Evolutionary conservation across 2,113 vertebrate genomes (phyloP).

Genomic region (Brevimyrus niger): DNA sequence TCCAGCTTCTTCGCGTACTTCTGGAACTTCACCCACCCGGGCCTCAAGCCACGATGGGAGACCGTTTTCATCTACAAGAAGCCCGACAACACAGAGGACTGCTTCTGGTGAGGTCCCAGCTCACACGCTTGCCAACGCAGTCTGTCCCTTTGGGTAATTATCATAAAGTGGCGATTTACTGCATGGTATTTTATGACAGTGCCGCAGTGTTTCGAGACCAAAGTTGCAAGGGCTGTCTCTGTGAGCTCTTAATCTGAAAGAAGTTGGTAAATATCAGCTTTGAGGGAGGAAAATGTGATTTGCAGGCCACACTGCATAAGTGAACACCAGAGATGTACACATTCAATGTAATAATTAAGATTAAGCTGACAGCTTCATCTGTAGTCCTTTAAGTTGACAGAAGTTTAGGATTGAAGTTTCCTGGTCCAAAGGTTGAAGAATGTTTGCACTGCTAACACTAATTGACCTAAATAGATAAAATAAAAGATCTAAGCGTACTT

Average conservation of each 20-base stretch:
- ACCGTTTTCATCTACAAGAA: slow-evolving; percentile 78
- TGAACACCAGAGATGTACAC: background rate
- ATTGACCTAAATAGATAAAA: background rate
- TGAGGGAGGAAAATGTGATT: background rate
- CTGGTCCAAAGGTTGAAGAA: slow-evolving; percentile 1
- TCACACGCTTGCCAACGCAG: background rate
- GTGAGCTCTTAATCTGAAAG: background rate
- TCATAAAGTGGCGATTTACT: background rate
- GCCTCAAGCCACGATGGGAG: slow-evolving; percentile 72
- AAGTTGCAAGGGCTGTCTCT: background rate
- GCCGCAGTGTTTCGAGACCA: background rate
- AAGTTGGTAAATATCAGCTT: background rate
- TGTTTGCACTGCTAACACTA: background rate
- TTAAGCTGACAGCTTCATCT: background rate
- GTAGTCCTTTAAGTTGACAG: background rate
- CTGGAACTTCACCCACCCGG: slow-evolving; percentile 41
- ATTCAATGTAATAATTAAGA: background rate
- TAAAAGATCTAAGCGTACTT: background rate
- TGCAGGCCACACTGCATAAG: background rate
- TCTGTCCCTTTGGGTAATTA: background rate
- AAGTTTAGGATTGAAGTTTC: background rate
- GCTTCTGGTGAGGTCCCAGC: slow-evolving; percentile 72
- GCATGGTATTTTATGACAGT: background rate
- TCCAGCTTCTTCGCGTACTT: slow-evolving; percentile 71
- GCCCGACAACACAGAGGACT: slow-evolving; percentile 61